These are phyloP conservation scores for Eciton burchellii DNA, from an alignment of 1,140 invertebrate genomes.

Conservation along the genomic window DNA sequence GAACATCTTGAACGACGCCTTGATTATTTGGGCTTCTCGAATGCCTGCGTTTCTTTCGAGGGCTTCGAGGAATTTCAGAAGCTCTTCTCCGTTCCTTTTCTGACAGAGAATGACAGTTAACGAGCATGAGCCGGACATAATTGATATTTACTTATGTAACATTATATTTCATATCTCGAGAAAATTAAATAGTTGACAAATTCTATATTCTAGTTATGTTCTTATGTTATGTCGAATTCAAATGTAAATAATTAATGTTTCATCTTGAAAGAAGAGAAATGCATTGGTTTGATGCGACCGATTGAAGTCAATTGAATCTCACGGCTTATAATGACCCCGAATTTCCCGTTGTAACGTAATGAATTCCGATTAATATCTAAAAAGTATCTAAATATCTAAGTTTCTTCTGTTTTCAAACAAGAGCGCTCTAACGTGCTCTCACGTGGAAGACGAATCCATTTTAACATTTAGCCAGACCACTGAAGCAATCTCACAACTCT, in stretches of 20 bases:
- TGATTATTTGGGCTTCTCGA: constrained; percentile 78
- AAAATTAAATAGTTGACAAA: neutral
- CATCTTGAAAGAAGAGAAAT: too few relatives aligned
- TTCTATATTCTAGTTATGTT: neutral
- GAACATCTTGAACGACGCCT: constrained; percentile 71
- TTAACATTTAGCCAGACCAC: neutral
- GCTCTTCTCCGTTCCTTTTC: constrained; percentile 78
- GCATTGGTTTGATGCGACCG: too few relatives aligned
- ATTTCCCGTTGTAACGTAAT: neutral
- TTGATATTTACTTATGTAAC: neutral
- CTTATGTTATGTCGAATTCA: neutral
- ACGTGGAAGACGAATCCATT: neutral
- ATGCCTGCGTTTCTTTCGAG: constrained; percentile 78
- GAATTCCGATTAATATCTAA: neutral
- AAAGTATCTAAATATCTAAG: neutral
- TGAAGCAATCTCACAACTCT: neutral
- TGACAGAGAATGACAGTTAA: constrained; percentile 47
- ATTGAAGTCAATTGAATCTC: too few relatives aligned
- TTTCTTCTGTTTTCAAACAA: neutral
- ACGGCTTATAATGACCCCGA: too few relatives aligned
- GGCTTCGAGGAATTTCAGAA: constrained; percentile 80
- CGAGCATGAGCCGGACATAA: neutral
- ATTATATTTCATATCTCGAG: neutral
- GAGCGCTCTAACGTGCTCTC: neutral
- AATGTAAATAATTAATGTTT: neutral